Evolutionary conservation across 2,888 invertebrate genomes (phyloP).

Genomic region (Thera obeliscata): DNA sequence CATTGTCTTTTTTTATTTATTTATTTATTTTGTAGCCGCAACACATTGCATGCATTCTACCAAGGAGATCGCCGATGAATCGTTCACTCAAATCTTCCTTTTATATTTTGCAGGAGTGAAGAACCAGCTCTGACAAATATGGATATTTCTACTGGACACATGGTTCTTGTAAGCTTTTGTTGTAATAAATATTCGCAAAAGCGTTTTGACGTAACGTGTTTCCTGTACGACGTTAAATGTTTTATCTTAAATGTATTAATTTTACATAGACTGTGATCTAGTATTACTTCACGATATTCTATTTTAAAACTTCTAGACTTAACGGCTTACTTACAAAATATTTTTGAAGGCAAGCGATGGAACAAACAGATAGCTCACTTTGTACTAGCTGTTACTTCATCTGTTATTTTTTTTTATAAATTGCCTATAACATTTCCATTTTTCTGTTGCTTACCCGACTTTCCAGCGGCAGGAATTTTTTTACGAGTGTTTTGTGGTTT

Average conservation of each 20-base stretch:
- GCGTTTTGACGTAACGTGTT: conserved; percentile 66
- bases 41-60: too few relatives aligned
- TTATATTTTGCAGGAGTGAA: conserved; percentile 89
- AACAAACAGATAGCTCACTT: too few relatives aligned
- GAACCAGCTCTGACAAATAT: conserved; percentile 98
- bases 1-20: too few relatives aligned
- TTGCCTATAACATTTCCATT: too few relatives aligned
- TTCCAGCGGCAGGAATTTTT: too few relatives aligned
- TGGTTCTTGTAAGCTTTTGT: conserved; percentile 84
- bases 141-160: conserved; percentile 99
- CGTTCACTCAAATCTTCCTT: not conserved
- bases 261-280: conserved; percentile 84
- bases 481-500: too few relatives aligned
- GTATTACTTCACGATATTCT: conserved; percentile 80
- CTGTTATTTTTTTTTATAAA: too few relatives aligned
- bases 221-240: conserved; percentile 68
- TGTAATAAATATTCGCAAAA: not conserved
- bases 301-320: conserved; percentile 64
- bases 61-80: too few relatives aligned
- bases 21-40: too few relatives aligned
- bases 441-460: too few relatives aligned
- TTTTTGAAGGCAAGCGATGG: not conserved
- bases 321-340: not conserved
- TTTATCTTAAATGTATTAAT: conserved; percentile 63
- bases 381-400: too few relatives aligned